Conservation (phyloP, 2,888 invertebrate species). For the Pristionchus mayeri region DNA sequence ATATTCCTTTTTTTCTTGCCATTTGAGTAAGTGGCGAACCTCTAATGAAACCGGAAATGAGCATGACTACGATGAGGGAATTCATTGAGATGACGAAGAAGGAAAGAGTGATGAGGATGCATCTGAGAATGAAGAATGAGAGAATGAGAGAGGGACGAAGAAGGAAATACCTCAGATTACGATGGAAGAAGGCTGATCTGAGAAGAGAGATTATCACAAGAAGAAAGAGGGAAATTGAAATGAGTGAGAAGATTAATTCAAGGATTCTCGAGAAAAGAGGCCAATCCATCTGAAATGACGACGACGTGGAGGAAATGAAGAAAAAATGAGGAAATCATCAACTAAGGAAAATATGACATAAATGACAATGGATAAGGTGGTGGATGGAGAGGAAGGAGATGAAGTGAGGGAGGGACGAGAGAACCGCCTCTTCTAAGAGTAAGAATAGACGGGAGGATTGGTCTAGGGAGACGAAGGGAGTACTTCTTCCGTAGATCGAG, state of each 20-base stretch:
- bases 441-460: background rate
- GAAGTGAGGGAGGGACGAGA: background rate
- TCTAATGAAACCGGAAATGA: conserved; percentile 11
- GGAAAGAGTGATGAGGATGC: conserved; percentile 15
- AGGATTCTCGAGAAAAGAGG: background rate
- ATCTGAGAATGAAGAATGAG: background rate
- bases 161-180: conserved; percentile 6
- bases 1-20: no score
- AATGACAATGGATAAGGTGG: background rate
- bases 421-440: background rate
- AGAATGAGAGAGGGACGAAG: background rate
- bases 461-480: background rate
- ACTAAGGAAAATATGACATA: background rate
- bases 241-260: background rate
- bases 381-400: background rate
- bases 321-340: background rate
- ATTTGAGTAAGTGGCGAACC: no score
- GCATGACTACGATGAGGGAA: background rate
- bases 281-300: conserved; percentile 2
- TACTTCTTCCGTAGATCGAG: background rate
- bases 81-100: conserved; percentile 16
- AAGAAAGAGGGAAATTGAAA: background rate
- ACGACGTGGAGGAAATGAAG: background rate
- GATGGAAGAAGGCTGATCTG: background rate
- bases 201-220: background rate